phyloP scores from a whole-genome alignment of 1,140 invertebrate genomes.

The Calosoma granatense region DNA sequence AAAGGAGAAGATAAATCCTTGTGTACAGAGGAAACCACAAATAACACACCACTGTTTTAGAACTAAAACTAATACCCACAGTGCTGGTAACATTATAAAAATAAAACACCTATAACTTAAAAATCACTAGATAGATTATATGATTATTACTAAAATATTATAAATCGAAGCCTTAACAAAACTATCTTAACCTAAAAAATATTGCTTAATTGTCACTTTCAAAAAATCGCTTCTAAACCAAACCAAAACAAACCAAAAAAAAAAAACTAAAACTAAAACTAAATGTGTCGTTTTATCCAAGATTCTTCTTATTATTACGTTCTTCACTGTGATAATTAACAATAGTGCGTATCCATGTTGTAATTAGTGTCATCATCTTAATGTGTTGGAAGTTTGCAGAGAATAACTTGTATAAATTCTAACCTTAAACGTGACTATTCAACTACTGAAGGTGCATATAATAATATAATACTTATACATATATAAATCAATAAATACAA shows the following conservation, averaged over 20 bases:
- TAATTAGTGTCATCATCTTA: conserved; percentile 23
- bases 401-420: background rate
- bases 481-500: too few relatives aligned
- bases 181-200: background rate
- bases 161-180: conserved; percentile 1
- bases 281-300: conserved; percentile 13
- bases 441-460: too few relatives aligned
- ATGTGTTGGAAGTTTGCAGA: conserved; percentile 15
- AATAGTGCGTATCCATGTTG: conserved; percentile 26
- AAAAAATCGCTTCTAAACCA: background rate
- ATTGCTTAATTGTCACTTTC: background rate
- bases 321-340: conserved; percentile 29
- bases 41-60: too few relatives aligned
- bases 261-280: conserved; percentile 13
- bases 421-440: too few relatives aligned
- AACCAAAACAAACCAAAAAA: conserved; percentile 7
- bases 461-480: too few relatives aligned
- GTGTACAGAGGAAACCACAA: too few relatives aligned
- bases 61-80: background rate
- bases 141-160: background rate
- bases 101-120: too few relatives aligned
- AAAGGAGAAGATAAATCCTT: too few relatives aligned
- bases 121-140: too few relatives aligned
- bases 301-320: conserved; percentile 14
- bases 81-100: background rate